phyloP scores from a whole-genome alignment of 2,888 invertebrate species.

The Drosophila rubida region DNA sequence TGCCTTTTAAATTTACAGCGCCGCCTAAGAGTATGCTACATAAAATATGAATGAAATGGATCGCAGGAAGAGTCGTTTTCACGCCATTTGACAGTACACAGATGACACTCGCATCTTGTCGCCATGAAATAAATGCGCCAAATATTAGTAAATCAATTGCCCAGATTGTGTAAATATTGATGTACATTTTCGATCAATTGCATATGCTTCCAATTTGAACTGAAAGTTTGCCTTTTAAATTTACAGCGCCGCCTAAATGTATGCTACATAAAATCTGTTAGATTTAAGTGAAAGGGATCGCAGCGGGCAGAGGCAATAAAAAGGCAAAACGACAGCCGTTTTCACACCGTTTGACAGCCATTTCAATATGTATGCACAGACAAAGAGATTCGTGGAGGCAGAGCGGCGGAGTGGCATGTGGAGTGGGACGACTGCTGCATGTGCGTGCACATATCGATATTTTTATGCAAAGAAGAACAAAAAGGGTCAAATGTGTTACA shows the following conservation, averaged over 20 bases:
- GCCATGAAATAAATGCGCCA: no score
- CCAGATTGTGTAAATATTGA: conserved; percentile 5
- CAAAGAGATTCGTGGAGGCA: neutral
- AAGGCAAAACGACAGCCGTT: conserved; percentile 59
- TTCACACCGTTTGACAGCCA: conserved; percentile 71
- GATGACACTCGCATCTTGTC: no score
- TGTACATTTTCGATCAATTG: neutral
- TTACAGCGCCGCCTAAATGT: conserved; percentile 8
- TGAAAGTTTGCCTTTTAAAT: neutral
- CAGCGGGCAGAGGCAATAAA: conserved; percentile 41
- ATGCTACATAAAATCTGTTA: conserved; percentile 12
- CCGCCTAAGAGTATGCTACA: neutral
- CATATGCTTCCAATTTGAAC: neutral
- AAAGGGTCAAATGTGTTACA: conserved; percentile 69
- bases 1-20: conserved; percentile 5
- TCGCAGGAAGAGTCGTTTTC: no score
- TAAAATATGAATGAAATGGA: no score
- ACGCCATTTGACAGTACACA: no score
- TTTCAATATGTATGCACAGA: conserved; percentile 65
- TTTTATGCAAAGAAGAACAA: conserved; percentile 57
- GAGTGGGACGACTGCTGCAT: conserved; percentile 38
- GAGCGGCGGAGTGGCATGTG: neutral
- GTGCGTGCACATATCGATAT: conserved; percentile 50
- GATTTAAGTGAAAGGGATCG: conserved; percentile 6
- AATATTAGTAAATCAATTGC: conserved; percentile 2